Conservation (phyloP, 2,797 vertebrate species). For the Rhinoraja longicauda region DNA sequence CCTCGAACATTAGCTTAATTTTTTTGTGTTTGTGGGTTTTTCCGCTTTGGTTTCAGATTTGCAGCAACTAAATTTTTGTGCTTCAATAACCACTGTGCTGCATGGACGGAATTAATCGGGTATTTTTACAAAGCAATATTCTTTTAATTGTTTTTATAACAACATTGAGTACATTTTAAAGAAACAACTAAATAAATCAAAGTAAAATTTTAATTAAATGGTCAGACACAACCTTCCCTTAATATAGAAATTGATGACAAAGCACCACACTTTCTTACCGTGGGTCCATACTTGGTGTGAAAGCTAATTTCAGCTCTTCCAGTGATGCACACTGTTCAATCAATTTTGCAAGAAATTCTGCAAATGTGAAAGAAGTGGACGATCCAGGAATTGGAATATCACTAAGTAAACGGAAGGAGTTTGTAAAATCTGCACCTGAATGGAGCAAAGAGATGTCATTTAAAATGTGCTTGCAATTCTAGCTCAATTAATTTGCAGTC, state of each 20-base stretch:
- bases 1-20: too few relatives aligned
- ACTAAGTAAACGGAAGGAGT: slow-evolving; percentile 79
- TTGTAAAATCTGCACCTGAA: slow-evolving; percentile 88
- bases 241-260: too few relatives aligned
- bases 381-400: slow-evolving; percentile 60
- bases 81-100: too few relatives aligned
- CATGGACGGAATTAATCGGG: not conserved
- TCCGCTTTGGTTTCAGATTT: too few relatives aligned
- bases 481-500: not conserved
- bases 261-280: slow-evolving; percentile 60
- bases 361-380: slow-evolving; percentile 45
- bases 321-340: slow-evolving; percentile 75
- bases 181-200: not conserved
- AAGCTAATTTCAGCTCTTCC: slow-evolving; percentile 79
- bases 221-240: too few relatives aligned
- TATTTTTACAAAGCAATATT: not conserved
- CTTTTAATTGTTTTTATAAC: not conserved
- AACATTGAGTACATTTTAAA: not conserved
- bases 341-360: slow-evolving; percentile 61
- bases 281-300: slow-evolving; percentile 83
- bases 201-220: too few relatives aligned
- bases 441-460: slow-evolving; percentile 13
- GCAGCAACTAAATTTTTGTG: too few relatives aligned
- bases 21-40: too few relatives aligned
- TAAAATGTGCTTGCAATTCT: too few relatives aligned